phyloP scores from a whole-genome alignment of 2,797 vertebrate species.

The Rhadinocentrus ornatus region DNA sequence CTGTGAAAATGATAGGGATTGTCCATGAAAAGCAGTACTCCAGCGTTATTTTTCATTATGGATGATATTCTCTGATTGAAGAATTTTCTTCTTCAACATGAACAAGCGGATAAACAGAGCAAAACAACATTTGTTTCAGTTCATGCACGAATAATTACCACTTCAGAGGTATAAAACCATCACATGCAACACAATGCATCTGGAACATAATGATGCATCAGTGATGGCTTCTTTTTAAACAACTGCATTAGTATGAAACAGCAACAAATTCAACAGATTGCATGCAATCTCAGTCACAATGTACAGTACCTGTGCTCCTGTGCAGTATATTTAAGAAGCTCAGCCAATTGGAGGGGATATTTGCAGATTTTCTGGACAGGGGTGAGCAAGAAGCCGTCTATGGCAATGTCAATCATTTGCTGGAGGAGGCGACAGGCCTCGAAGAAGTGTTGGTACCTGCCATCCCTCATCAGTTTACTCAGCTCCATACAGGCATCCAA shows the following conservation, averaged over 20 bases:
- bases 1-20: constrained; percentile 18
- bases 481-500: constrained; percentile 98
- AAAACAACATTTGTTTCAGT: constrained; percentile 43
- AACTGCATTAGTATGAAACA: constrained; percentile 15
- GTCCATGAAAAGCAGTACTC: constrained; percentile 3
- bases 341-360: constrained; percentile 96
- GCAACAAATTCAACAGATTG: constrained; percentile 12
- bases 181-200: constrained; percentile 43
- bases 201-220: constrained; percentile 33
- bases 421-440: constrained; percentile 97
- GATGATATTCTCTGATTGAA: constrained; percentile 27
- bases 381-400: constrained; percentile 96
- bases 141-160: constrained; percentile 39
- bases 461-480: constrained; percentile 96
- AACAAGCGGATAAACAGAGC: constrained; percentile 5
- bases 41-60: neutral
- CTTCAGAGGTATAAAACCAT: constrained; percentile 33
- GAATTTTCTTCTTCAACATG: constrained; percentile 22
- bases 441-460: constrained; percentile 98
- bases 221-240: constrained; percentile 30
- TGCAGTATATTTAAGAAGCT: constrained; percentile 97
- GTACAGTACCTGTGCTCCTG: constrained; percentile 93
- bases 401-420: constrained; percentile 99
- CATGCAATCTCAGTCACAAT: neutral
- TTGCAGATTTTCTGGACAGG: constrained; percentile 99